These are phyloP conservation scores for Prenolepis imparis DNA, from an alignment of 2,888 invertebrate species.

Conservation along the genomic window DNA sequence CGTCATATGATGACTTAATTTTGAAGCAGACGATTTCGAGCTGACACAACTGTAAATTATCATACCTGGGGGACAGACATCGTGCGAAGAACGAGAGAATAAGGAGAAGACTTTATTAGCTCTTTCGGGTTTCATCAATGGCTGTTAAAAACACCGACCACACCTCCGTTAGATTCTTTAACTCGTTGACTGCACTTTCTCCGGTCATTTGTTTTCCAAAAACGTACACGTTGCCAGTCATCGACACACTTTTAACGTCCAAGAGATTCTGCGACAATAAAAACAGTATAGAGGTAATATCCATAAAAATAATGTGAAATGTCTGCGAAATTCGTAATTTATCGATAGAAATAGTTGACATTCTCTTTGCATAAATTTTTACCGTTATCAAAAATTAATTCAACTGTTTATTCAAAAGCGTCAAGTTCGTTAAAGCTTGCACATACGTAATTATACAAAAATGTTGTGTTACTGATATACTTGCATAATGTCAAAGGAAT, in stretches of 20 bases:
- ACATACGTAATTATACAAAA: background rate
- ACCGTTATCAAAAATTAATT: background rate
- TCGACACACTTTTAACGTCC: slow-evolving; percentile 71
- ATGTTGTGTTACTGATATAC: background rate
- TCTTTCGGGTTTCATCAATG: slow-evolving; percentile 51
- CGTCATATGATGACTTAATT: slow-evolving; percentile 15
- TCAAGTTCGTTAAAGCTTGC: background rate
- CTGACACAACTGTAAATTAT: slow-evolving; percentile 25
- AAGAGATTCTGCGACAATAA: slow-evolving; percentile 45
- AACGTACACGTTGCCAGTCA: slow-evolving; percentile 68
- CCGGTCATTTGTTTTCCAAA: slow-evolving; percentile 77
- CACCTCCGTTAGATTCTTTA: slow-evolving; percentile 74
- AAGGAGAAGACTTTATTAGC: slow-evolving; percentile 17
- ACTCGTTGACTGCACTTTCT: slow-evolving; percentile 72
- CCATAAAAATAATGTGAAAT: background rate
- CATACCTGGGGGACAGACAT: slow-evolving; percentile 4
- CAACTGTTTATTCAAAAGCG: background rate
- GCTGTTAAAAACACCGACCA: slow-evolving; percentile 61
- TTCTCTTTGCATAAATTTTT: background rate
- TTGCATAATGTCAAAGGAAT: background rate
- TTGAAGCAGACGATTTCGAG: background rate
- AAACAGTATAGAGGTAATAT: background rate
- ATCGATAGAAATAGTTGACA: background rate
- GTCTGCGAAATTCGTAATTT: background rate
- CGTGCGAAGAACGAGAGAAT: background rate